Evolutionary conservation across 2,113 vertebrate genomes (phyloP).

Genomic region (Platycercus adscitus): DNA sequence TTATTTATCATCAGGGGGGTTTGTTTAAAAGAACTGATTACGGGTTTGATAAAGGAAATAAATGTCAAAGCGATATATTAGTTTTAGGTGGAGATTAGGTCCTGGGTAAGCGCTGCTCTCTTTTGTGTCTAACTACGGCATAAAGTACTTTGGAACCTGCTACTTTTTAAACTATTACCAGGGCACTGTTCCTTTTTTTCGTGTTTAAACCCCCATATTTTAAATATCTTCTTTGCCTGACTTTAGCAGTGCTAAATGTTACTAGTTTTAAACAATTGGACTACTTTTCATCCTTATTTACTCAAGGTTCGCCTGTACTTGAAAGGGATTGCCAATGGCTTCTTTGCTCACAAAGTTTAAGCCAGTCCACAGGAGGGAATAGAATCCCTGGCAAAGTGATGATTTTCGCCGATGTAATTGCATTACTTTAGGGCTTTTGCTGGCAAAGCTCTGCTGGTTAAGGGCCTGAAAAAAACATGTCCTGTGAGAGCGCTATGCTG

Average conservation of each 20-base stretch:
- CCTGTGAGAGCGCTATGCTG: background rate
- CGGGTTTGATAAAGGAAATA: conserved; percentile 32
- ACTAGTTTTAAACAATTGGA: background rate
- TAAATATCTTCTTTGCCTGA: background rate
- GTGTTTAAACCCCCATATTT: background rate
- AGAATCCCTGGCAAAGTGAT: conserved; percentile 20
- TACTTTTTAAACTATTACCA: background rate
- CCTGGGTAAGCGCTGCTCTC: background rate
- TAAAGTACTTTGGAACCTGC: background rate
- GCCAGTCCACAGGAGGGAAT: background rate
- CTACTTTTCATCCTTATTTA: background rate
- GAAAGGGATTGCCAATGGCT: conserved; percentile 7
- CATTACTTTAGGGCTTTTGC: background rate
- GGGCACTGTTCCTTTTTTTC: background rate
- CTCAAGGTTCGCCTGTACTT: conserved; percentile 1
- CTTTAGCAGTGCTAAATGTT: background rate
- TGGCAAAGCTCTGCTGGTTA: conserved; percentile 14
- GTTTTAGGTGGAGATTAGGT: conserved; percentile 19
- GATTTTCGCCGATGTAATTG: conserved; percentile 33
- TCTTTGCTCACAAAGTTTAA: conserved; percentile 2
- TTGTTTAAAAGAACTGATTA: conserved; percentile 11
- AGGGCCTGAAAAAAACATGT: background rate
- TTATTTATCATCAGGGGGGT: background rate
- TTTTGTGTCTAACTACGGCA: background rate
- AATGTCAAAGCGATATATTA: background rate